phyloP scores from a whole-genome alignment of 1,140 invertebrate species.

The Temnothorax nylanderi region DNA sequence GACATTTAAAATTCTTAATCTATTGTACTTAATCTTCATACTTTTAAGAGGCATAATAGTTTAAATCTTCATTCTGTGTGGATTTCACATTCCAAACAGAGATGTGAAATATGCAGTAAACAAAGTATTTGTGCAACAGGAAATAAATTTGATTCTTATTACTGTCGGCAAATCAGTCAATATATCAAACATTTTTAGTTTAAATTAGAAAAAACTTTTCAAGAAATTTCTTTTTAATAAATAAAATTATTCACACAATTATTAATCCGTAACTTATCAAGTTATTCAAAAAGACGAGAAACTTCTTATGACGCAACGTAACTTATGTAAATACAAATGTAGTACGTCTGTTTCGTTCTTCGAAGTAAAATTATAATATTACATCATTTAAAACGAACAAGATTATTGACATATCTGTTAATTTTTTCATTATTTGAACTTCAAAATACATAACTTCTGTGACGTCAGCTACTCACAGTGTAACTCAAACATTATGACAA shows the following conservation, averaged over 20 bases:
- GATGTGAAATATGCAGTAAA: not conserved
- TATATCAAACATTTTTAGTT: not conserved
- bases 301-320: not conserved
- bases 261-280: not conserved
- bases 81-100: not conserved
- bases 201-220: no score
- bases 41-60: not conserved
- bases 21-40: not conserved
- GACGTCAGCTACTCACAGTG: not conserved
- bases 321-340: not conserved
- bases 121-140: not conserved
- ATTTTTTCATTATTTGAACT: not conserved
- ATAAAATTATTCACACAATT: not conserved
- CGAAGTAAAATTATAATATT: not conserved
- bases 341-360: not conserved
- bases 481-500: not conserved
- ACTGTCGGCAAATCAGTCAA: not conserved
- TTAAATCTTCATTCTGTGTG: not conserved
- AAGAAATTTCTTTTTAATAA: not conserved
- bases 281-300: not conserved
- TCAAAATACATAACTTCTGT: not conserved
- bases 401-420: not conserved
- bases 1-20: not conserved
- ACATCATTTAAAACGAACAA: not conserved
- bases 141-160: not conserved